Evolutionary conservation across 2,888 invertebrate species (phyloP), one percentile per base, ranked within the genome.

Genomic region (Drepanosiphum platanoidis): DNA sequence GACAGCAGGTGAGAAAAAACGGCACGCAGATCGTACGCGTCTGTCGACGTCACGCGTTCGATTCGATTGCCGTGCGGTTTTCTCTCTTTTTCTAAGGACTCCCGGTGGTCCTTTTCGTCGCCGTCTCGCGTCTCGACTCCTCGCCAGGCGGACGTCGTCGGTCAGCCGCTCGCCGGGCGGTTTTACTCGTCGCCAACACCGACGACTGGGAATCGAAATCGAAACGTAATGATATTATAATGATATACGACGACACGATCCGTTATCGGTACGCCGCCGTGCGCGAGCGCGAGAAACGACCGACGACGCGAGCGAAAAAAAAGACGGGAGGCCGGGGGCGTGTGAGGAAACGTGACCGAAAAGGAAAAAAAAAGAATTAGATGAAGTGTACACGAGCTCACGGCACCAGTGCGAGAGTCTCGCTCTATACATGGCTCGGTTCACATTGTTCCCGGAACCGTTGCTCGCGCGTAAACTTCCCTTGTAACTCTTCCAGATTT

Each of bases 401-500:
- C n/a, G n/a, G n/a, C n/a, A n/a, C n/a, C n/a, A n/a, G n/a, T n/a
- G 1, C 18, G 18, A 52, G n/a, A n/a, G n/a, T n/a, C n/a, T n/a
- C n/a, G 18, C 18, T 18, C 22, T 52, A 52, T 52, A 22, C 52
- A n/a, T n/a, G 52, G 52, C 22, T 61, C 27, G 52, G 70, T 70
- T 71, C 61, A 70, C 27, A 80, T 80, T 70, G 81, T 22, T 52
- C 18, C 58, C 32, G 30, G 36, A 30, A 64, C n/a, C 80, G 46
- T 80, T 80, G 58, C 27, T 30, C n/a, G 52, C 66, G 52, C 68
- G 64, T 68, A 75, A 75, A 75, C 74, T 75, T 75, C 66, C 22
- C 64, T 64, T 74, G 46, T 84, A 84, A 77, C 77, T 84, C 75
- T 75, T 84, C 84, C 84, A 77, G 84, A 84, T 84, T 84, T 84